Conservation (phyloP, 1,140 invertebrate genomes). For the Brachionus paranguensis region DNA sequence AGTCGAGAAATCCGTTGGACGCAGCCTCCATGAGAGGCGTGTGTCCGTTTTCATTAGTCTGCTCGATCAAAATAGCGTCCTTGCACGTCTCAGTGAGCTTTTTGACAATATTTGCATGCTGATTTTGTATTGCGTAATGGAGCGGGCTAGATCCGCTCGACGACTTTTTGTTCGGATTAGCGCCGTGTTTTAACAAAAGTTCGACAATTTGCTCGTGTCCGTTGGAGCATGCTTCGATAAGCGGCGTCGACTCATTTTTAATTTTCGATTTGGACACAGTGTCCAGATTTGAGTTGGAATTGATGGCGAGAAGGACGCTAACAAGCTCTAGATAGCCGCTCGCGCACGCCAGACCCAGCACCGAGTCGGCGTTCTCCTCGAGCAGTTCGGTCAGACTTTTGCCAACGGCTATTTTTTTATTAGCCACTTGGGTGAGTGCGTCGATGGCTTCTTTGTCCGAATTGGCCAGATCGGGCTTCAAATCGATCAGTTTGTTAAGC, state of each 20-base stretch:
- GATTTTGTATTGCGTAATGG: conserved; percentile 95
- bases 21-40: conserved; percentile 98
- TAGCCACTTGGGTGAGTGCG: conserved; percentile 2
- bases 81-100: conserved; percentile 59
- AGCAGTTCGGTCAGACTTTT: conserved; percentile 34
- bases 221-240: conserved; percentile 94
- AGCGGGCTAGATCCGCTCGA: conserved; percentile 83
- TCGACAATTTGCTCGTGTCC: conserved; percentile 88
- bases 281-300: conserved; percentile 62
- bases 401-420: conserved; percentile 36
- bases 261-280: conserved; percentile 76
- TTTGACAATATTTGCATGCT: conserved; percentile 81
- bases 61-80: conserved; percentile 68
- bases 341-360: conserved; percentile 11
- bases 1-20: conserved; percentile 79
- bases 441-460: background rate
- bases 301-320: conserved; percentile 54
- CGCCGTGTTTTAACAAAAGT: conserved; percentile 79
- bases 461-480: background rate
- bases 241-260: conserved; percentile 95
- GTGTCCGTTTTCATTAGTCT: conserved; percentile 97
- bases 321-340: conserved; percentile 65
- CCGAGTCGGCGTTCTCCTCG: conserved; percentile 31
- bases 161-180: conserved; percentile 91
- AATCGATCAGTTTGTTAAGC: conserved; percentile 4